A percentile compares a stretch with the other conserved stretches of the same genome.
Evolutionary conservation across 2,113 vertebrate genomes (phyloP).

Genomic region (Sclerurus mexicanus): DNA sequence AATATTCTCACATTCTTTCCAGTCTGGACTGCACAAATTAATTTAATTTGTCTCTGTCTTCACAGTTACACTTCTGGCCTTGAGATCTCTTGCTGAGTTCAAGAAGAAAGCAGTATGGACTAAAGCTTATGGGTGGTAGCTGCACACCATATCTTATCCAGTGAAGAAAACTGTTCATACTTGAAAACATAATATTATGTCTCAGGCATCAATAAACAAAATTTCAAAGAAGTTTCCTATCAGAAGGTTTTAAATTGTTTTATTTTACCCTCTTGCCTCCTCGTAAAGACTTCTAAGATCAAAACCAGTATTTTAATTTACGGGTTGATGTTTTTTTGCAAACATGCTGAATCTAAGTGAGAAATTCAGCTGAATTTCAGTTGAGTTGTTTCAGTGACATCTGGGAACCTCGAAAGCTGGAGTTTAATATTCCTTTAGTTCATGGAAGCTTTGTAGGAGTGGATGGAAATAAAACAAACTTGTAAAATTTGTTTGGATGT

Average conservation of each 20-base stretch:
- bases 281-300: background rate
- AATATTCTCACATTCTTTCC: background rate
- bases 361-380: background rate
- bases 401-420: background rate
- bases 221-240: background rate
- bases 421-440: background rate
- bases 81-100: constrained; percentile 84
- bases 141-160: background rate
- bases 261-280: background rate
- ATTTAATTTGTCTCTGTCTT: constrained; percentile 22
- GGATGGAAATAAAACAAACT: background rate
- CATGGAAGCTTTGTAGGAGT: background rate
- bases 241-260: background rate
- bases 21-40: background rate
- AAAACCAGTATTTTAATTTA: background rate
- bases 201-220: background rate
- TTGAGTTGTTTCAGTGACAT: background rate
- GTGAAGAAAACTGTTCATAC: background rate
- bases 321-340: background rate
- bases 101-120: constrained; percentile 94
- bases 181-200: background rate
- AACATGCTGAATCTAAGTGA: background rate
- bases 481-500: background rate
- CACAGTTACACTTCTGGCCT: constrained; percentile 81
- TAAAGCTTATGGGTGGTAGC: constrained; percentile 88